Evolutionary conservation across 2,797 vertebrate species (phyloP), one percentile per base, ranked within the genome.

Genomic region (Acipenser transmontanus): DNA sequence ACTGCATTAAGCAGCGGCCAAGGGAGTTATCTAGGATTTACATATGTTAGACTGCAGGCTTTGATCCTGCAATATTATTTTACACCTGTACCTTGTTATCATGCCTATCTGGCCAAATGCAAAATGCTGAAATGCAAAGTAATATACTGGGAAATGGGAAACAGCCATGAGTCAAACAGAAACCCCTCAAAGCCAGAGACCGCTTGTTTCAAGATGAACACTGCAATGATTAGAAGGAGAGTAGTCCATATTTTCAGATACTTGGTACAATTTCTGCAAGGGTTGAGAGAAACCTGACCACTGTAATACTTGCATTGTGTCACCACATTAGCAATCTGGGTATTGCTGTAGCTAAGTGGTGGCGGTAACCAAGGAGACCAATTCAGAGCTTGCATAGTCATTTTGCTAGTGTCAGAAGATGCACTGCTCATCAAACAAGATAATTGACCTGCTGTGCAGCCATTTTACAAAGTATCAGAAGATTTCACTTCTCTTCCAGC

Each of bases 281-380:
- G 64, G 71, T 64, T 65, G 64, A 65, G 71, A 78, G 61, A 63
- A 56, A 54, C 81, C 66, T 14, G 57, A 71, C 70, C 65, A 64
- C 56, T 62, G 51, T 66, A 74, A 76, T 72, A 56, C 7, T 48
- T 20, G 71, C 72, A 64, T 72, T 77, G 74, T 73, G 67, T 81
- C 80, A 73, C 82, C 73, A 81, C 83, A 84, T 83, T 11, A 84
- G 84, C 86, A 81, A 82, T 78, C 80, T 34, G 89, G 86, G 88
- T 87, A 76, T 84, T 74, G 80, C 82, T 84, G 84, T 84, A 78
- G 59, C 77, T 81, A 82, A 88, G 75, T 71, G 80, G 83, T 85
- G 83, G 81, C 63, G 79, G 90, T 92, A 82, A 81, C 87, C 88
- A 91, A 91, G 73, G 89, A 85, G 90, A 92, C 89, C 14, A 83